Evolutionary conservation across 2,888 invertebrate species (phyloP), one percentile per base, ranked within the genome.

Genomic region (Erebia ligea): DNA sequence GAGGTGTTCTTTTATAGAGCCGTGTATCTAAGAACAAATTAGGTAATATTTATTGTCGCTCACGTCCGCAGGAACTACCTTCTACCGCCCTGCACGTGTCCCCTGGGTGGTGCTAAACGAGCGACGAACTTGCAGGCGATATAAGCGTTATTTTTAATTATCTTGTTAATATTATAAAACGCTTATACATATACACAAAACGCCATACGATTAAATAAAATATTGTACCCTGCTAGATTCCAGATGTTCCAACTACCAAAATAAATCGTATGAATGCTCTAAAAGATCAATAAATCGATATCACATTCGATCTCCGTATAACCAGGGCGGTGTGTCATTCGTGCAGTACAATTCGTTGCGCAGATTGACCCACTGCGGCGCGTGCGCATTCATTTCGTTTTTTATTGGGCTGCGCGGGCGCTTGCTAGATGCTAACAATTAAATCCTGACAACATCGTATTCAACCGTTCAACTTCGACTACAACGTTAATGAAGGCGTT

Each of bases 341-440:
- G 89, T 89, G 87, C 81, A 73, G 73, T 72, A 71, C 75, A 79
- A 90, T 91, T 90, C 82, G 90, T 81, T 84, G 82, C 86, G 84
- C 84, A 76, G 80, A 82, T 85, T 87, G 86, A 87, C 87, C 90
- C 78, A 86, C 76, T 81, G 80, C 75, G 75, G 86, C 87, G 88
- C 79, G 79, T 87, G 89, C 87, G 71, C 72, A 65, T 73, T 72
- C 69, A 73, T 72, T 74, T 72, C 71, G 58, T 73, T 79, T 75
- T 34, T 77, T 75, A 74, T 75, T 72, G 73, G 64, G 59, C 64
- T 69, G 40, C 68, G 48, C 73, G 73, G 66, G 50, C 70, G 67
- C 58, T 69, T 19, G 69, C 58, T 69, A 69, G 58, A 69, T 58
- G 54, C 66, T 57, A 52, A 58, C 73, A 62, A 69, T 71, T 71